Base-by-base conservation (phyloP, 2,888 invertebrate genomes). In the Iselma pallidipennis region DNA sequence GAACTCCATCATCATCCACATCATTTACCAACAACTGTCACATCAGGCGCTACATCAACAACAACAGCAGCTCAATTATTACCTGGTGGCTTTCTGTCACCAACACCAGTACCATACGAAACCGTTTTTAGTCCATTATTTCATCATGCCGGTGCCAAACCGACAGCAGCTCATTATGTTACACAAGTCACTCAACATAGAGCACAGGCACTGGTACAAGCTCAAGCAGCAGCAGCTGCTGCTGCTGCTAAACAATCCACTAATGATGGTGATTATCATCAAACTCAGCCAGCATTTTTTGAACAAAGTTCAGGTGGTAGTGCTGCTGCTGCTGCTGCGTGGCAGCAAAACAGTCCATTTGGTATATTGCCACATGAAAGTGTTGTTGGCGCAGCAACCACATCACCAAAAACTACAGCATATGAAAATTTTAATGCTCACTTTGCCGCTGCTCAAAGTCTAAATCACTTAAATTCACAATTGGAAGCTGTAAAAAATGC, bases 81-180 rank as follows among this genome's bases (percentile, higher is more conserved):
- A 49, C 88, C 90, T 51, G 89, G 89, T 71, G 88, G 89, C 69
- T 92, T 92, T 78, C 82, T 92, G 48, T 88, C 91, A 50, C 89
- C 91, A 51, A 88, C 91, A 54, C 86, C 91, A 37, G 91, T 91
- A 63, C 89, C 89, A 71, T 94, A 93, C 81, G 93, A 93, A 80
- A 87, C 90, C 71, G 91, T 93, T 60, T 93, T 94, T 78, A 89
- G 91, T 69, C 92, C 93, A 65, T 82, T 93, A 66, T 92, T 93
- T 82, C 92, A 92, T 80, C 91, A 91, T 83, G 88, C 89, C 56
- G 74, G 76, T 4, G 74, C 79, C 14, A 81, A 80, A 88, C 89
- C 80, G 84, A 45, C 45, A 45, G 86, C 76, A 83, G 87, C 74
- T 6, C 81, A 81, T 64, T 82, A 82, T 74, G 81, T 80, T 61